Base-by-base conservation (phyloP, 1,140 invertebrate species). In the Zaprionus taronus region DNA sequence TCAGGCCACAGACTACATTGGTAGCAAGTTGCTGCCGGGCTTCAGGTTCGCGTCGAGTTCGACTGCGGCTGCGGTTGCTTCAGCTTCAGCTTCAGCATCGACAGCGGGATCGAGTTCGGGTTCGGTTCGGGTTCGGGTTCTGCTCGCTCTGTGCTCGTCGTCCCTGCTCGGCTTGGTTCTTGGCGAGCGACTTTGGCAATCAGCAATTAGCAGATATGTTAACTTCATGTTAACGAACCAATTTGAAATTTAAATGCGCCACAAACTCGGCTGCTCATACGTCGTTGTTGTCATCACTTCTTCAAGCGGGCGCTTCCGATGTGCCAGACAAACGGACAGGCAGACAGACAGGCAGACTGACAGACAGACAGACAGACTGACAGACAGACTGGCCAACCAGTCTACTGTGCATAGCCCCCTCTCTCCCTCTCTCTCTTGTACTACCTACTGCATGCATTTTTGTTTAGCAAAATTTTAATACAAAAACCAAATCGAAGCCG, bases 171-270 rank as follows among this genome's bases (percentile, higher is more conserved):
- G 20, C 47, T 62, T 49, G 44, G 51, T 51, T 63, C 49, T 64
- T 57, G 74, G 75, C 75, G 70, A 85, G 81, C 84, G 85, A 84
- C 84, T 89, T 89, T 89, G 85, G 84, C 84, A 89, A 89, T 89
- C 84, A 89, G 84, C 84, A 89, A 89, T 89, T 89, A 89, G 84
- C 84, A 89, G 84, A 89, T 89, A 89, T 89, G 84, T 89, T 89
- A 90, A 89, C 84, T 89, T 89, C 85, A 89, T 89, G 84, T 89
- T 90, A 89, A 89, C 84, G 84, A 89, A 89, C 84, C 84, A 89
- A 89, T 89, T 89, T 89, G 84, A 89, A 89, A 89, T 89, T 89
- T 89, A 89, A 89, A 89, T 89, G 85, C 85, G 85, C 81, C 84
- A 90, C 85, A 90, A 85, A 89, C 81, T 83, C 81, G 76, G 81